Evolutionary conservation across 1,140 invertebrate species (phyloP), one percentile per base, ranked within the genome.

Genomic region (Sinonovacula constricta): DNA sequence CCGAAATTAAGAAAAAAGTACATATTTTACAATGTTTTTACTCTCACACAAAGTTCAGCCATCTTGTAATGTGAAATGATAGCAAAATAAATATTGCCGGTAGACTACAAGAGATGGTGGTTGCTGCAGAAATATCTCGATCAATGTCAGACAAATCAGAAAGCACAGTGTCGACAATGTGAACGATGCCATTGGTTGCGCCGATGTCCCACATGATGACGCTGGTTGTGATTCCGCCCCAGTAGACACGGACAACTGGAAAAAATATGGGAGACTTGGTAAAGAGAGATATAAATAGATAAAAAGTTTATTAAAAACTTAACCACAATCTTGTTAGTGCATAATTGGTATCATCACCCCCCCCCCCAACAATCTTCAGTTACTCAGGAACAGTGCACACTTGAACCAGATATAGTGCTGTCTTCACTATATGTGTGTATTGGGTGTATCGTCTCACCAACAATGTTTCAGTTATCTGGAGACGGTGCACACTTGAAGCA

Each of bases 161-260:
- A 14, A 76, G 49, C 2, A 76, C 62, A 45, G 45, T 76, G 63
- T 76, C 72, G 3, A 76, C 59, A 34, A 76, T 76, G 33, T 76
- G 72, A 4, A 67, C 63, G 26, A 76, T 53, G 14, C 72, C 72
- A 34, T 76, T 76, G 12, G 72, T 66, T 14, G 72, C 72, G 14
- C 72, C 72, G 28, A 76, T 34, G 49, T 76, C 72, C 33, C 59
- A 76, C 72, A 76, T 67, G 10, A 76, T 66, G 4, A 76, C 30
- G 1, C 72, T 24, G n/a, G 72, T 63, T 0, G 62, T 56, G 30
- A 66, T 56, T 30, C 62, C 54, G 22, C 72, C 49, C 72, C 72
- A 76, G 1, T 30, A 31, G 51, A 76, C 0, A 66, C 72, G 72
- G 3, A 76, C 72, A 28, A 53, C 72, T 76, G 72, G 18, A 76